These are phyloP conservation scores for Chinchilla lanigera DNA, from an alignment of 2,113 vertebrate genomes.

Conservation along the genomic window DNA sequence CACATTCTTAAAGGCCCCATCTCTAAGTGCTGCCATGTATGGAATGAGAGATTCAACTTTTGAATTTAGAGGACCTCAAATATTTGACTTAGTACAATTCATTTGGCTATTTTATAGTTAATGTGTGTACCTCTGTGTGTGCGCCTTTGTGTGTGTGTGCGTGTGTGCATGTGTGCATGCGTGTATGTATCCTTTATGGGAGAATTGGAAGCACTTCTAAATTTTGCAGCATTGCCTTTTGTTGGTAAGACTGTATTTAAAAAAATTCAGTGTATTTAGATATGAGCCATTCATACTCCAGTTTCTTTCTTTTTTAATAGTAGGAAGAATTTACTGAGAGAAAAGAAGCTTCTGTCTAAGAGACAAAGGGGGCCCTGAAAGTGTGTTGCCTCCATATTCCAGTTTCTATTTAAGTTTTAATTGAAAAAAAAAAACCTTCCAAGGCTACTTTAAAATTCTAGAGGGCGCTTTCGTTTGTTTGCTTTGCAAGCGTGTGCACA, in stretches of 20 bases:
- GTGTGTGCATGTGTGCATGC: too few relatives aligned
- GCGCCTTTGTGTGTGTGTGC: too few relatives aligned
- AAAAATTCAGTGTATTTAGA: slow-evolving; percentile 8
- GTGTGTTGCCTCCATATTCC: background rate
- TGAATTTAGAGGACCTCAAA: background rate
- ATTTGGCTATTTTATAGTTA: slow-evolving; percentile 24
- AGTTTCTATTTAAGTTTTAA: slow-evolving; percentile 30
- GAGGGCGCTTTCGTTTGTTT: background rate
- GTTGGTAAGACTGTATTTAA: background rate
- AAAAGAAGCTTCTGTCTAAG: too few relatives aligned
- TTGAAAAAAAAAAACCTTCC: background rate
- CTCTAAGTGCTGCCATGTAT: background rate
- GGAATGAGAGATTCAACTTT: background rate
- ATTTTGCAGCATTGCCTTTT: background rate
- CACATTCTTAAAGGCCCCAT: background rate
- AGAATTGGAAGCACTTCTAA: background rate
- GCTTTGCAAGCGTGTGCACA: background rate
- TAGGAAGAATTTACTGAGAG: too few relatives aligned
- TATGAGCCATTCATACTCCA: background rate
- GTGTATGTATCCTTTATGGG: background rate
- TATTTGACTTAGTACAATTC: background rate
- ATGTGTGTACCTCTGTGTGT: background rate
- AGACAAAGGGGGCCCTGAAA: too few relatives aligned
- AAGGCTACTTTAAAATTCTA: slow-evolving; percentile 31
- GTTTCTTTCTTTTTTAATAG: background rate